A percentile compares a stretch with the other conserved stretches of the same genome.
phyloP scores from a whole-genome alignment of 2,888 invertebrate species.

The Oscheius myriophilus region DNA sequence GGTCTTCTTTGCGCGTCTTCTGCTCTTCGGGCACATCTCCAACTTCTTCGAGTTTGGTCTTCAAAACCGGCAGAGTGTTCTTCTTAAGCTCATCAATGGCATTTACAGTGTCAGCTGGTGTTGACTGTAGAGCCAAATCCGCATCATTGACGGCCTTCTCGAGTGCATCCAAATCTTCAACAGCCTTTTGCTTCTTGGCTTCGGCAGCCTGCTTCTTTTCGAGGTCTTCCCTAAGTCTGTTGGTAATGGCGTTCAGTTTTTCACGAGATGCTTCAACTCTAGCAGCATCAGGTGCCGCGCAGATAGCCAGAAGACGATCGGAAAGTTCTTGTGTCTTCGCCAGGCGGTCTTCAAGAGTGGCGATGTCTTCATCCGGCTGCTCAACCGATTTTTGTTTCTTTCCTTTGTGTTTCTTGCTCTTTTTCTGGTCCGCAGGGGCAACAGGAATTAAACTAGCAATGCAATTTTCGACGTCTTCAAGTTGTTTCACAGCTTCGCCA shows the following conservation, averaged over 20 bases:
- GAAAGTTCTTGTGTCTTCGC: conserved; percentile 19
- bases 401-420: conserved; percentile 27
- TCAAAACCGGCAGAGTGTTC: conserved; percentile 20
- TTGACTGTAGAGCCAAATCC: conserved; percentile 33
- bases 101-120: conserved; percentile 30
- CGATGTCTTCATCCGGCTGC: conserved; percentile 26
- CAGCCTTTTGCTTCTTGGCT: conserved; percentile 30
- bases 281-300: conserved; percentile 4
- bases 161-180: conserved; percentile 38
- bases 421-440: conserved; percentile 25
- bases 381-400: conserved; percentile 24
- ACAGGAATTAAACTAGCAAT: conserved; percentile 35
- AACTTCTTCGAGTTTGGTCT: conserved; percentile 32
- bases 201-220: conserved; percentile 24
- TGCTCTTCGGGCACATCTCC: conserved; percentile 34
- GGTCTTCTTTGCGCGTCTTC: conserved; percentile 35
- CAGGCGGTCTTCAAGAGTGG: conserved; percentile 33
- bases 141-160: conserved; percentile 40
- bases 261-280: conserved; percentile 20
- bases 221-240: conserved; percentile 35
- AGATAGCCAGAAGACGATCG: conserved; percentile 11
- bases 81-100: conserved; percentile 34
- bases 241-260: conserved; percentile 21
- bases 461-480: conserved; percentile 33
- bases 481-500: conserved; percentile 29